phyloP scores from a whole-genome alignment of 2,797 vertebrate genomes.

The Typhlichthys eigenmanni region DNA sequence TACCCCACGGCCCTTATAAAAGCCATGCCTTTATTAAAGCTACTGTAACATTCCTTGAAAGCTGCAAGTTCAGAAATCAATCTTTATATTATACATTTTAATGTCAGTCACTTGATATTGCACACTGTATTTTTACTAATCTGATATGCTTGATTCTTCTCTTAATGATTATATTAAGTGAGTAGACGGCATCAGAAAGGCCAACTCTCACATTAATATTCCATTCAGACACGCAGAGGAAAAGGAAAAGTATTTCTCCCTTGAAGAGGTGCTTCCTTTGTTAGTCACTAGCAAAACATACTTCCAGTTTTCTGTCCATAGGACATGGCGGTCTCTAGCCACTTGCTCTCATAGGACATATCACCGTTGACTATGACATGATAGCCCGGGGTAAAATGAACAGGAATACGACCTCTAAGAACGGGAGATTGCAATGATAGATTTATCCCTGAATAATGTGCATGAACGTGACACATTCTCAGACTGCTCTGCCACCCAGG shows the following conservation, averaged over 20 bases:
- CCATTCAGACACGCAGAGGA: conserved; percentile 35
- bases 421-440: conserved; percentile 29
- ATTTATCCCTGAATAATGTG: conserved; percentile 40
- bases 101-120: too few relatives aligned
- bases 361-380: conserved; percentile 42
- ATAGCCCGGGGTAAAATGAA: conserved; percentile 31
- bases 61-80: too few relatives aligned
- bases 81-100: too few relatives aligned
- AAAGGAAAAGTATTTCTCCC: conserved; percentile 53
- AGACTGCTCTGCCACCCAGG: conserved; percentile 27
- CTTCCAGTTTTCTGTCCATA: conserved; percentile 60
- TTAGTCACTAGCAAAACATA: conserved; percentile 60
- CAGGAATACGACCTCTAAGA: conserved; percentile 21
- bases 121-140: too few relatives aligned
- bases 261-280: conserved; percentile 51
- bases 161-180: conserved; percentile 55
- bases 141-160: background rate
- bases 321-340: conserved; percentile 38
- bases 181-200: conserved; percentile 50
- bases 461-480: conserved; percentile 23
- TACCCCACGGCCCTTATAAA: too few relatives aligned
- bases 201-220: conserved; percentile 65
- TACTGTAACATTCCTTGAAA: too few relatives aligned
- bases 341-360: conserved; percentile 29
- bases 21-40: too few relatives aligned